Conservation (phyloP, 2,797 vertebrate genomes). For the Spondyliosoma cantharus region DNA sequence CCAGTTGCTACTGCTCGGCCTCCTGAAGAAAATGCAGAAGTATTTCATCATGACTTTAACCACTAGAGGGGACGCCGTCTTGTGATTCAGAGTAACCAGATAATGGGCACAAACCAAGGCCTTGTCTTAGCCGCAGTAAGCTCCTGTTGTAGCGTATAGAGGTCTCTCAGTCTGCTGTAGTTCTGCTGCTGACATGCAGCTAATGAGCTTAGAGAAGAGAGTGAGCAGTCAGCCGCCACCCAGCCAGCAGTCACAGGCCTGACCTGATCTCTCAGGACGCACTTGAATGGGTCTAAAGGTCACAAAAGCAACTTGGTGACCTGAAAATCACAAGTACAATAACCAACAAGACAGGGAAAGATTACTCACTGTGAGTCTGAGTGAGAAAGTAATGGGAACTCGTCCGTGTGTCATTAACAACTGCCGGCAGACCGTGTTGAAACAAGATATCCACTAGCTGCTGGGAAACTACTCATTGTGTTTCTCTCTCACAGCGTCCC, state of each 20-base stretch:
- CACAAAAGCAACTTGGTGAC: background rate
- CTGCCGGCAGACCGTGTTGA: background rate
- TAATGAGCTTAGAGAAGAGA: slow-evolving; percentile 60
- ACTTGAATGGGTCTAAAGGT: slow-evolving; percentile 14
- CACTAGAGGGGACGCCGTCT: slow-evolving; percentile 1
- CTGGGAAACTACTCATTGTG: background rate
- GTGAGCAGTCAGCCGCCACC: slow-evolving; percentile 25
- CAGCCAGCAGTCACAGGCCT: background rate
- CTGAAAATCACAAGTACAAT: slow-evolving; percentile 2
- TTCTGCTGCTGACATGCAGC: slow-evolving; percentile 29
- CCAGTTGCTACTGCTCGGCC: background rate
- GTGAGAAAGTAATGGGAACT: background rate
- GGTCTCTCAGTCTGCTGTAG: slow-evolving; percentile 23
- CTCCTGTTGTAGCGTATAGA: slow-evolving; percentile 25
- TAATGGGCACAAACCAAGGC: slow-evolving; percentile 29
- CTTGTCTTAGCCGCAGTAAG: slow-evolving; percentile 43
- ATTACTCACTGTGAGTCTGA: background rate
- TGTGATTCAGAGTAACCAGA: slow-evolving; percentile 40
- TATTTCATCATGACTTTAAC: background rate
- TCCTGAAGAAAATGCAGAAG: too few relatives aligned
- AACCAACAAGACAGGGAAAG: background rate
- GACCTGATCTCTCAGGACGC: background rate
- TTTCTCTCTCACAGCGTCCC: background rate
- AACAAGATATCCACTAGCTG: background rate
- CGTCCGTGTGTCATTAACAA: background rate